Conservation (phyloP, 2,113 vertebrate species). For the Chionis minor region DNA sequence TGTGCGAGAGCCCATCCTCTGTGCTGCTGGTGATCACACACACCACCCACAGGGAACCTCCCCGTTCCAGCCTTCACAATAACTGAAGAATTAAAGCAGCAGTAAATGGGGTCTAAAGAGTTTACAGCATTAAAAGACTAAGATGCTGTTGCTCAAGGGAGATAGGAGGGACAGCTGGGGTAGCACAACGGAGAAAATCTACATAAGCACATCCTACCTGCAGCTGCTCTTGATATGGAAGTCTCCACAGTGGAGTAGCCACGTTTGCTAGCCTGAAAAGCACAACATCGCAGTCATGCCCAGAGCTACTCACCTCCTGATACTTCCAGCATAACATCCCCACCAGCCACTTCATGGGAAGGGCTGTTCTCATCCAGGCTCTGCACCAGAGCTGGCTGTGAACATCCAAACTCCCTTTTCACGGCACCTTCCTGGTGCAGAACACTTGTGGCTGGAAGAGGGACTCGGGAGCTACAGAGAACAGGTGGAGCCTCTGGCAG, state of each 20-base stretch:
- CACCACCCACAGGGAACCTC: not conserved
- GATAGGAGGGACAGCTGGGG: not conserved
- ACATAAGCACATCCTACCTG: constrained; percentile 34
- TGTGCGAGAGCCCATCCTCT: not conserved
- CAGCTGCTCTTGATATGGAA: constrained; percentile 83
- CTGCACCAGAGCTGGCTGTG: not conserved
- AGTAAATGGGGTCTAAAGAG: not conserved
- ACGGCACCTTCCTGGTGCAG: not conserved
- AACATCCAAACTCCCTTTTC: not conserved
- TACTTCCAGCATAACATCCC: not conserved
- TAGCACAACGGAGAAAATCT: not conserved
- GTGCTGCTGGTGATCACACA: not conserved
- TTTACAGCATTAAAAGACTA: not conserved
- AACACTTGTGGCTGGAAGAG: not conserved
- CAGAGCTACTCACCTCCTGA: not conserved
- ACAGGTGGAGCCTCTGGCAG: not conserved
- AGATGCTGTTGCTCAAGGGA: not conserved
- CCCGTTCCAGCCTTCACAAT: not conserved
- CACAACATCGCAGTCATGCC: not conserved
- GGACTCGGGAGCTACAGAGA: not conserved
- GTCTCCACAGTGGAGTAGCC: constrained; percentile 84
- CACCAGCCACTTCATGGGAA: not conserved
- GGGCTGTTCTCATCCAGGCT: not conserved
- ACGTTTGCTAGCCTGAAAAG: constrained; percentile 71
- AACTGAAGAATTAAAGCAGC: not conserved